Base-by-base conservation (phyloP, 2,888 invertebrate genomes). In the Stenurella melanura region DNA sequence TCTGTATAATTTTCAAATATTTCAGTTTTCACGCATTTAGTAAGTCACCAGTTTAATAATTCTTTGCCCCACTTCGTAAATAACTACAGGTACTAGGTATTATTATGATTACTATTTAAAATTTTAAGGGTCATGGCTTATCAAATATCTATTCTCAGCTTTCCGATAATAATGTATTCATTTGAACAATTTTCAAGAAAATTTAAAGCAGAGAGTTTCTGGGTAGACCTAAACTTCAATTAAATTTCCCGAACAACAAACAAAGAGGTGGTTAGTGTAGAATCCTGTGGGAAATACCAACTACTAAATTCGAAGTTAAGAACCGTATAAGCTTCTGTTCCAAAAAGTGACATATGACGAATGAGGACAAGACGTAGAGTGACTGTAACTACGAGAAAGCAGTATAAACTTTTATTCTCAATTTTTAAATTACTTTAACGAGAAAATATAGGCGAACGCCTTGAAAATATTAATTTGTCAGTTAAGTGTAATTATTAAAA, bases 261-360 rank as follows among this genome's bases (percentile, higher is more conserved):
- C 50, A 50, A 6, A 3, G 1, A 50, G n/a, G 50, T n/a, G n/a
- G n/a, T 50, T 50, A 50, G 50, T 50, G 50, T 6, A 50, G 6
- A 50, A 50, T n/a, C 50, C 50, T 50, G 50, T n/a, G 50, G 50
- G 50, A 50, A 50, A 50, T 50, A n/a, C 50, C 50, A 50, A 50
- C 15, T 50, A 50, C 50, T 5, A 7, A 50, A 50, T 50, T 50
- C 6, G 50, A n/a, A n/a, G 15, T n/a, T 50, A 50, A 50, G 50
- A n/a, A 50, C 50, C 50, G n/a, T 50, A n/a, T n/a, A 50, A n/a
- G 15, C 50, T 50, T 50, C n/a, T 50, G 50, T 50, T 50, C 3
- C n/a, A 50, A 50, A 50, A 50, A 50, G 50, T 50, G 50, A 50
- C 50, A 50, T 50, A 15, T 50, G 50, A 50, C 50, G n/a, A 50